Percentiles rank a stretch among this genome's conserved stretches.
These are phyloP conservation scores for Hippasteria phrygiana DNA, from an alignment of 53 echinoderm and acorn worm genomes.

Conservation along the genomic window DNA sequence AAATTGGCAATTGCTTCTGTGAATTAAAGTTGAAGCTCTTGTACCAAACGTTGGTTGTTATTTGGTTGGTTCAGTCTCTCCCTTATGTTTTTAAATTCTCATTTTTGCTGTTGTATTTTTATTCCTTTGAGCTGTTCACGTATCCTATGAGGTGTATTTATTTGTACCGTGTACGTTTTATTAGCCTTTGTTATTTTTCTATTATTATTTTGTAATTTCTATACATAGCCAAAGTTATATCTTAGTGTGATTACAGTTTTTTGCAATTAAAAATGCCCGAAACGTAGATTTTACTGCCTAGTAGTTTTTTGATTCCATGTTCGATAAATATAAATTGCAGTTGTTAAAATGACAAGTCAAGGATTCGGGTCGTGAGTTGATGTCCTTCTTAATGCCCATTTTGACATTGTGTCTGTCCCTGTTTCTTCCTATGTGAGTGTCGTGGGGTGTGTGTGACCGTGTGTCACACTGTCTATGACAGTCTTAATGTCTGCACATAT, in stretches of 20 bases:
- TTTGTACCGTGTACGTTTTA: constrained; percentile 53
- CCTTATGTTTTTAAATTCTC: constrained; percentile 1
- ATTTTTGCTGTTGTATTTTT: constrained; percentile 33
- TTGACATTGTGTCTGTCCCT: neutral
- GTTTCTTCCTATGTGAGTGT: neutral
- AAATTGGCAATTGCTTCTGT: constrained; percentile 12
- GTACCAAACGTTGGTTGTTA: neutral
- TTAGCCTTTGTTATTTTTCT: constrained; percentile 65
- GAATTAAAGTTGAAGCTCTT: neutral
- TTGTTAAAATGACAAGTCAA: constrained; percentile 20
- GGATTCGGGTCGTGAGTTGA: neutral
- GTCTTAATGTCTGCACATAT: too few species aligned
- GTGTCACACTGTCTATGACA: too few species aligned
- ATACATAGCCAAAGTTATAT: constrained; percentile 66
- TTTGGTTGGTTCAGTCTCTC: constrained; percentile 2
- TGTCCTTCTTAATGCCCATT: neutral
- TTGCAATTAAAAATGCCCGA: constrained; percentile 43
- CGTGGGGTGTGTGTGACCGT: too few species aligned
- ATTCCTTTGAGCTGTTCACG: constrained; percentile 14
- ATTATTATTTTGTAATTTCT: constrained; percentile 67
- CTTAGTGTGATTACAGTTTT: constrained; percentile 47
- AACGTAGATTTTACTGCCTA: constrained; percentile 50
- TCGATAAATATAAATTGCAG: constrained; percentile 56
- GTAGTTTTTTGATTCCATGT: neutral
- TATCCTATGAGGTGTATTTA: constrained; percentile 47